These are phyloP conservation scores for Myiotriccus ornatus DNA, from an alignment of 2,797 vertebrate species.

Conservation along the genomic window DNA sequence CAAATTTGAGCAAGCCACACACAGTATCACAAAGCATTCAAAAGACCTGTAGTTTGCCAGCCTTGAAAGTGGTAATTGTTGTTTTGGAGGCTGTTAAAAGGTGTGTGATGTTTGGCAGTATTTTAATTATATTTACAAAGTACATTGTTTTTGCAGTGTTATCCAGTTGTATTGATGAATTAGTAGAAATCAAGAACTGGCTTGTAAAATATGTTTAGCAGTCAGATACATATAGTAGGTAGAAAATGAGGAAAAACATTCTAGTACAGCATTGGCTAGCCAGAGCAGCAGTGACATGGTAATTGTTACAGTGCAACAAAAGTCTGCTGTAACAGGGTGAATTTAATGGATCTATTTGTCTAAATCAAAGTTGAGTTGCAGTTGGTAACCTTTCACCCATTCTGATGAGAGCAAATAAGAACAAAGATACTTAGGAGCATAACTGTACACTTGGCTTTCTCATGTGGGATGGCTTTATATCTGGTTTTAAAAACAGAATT, in stretches of 20 bases:
- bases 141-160: neutral
- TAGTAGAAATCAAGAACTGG: neutral
- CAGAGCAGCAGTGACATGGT: neutral
- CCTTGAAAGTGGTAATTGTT: neutral
- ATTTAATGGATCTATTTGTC: neutral
- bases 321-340: neutral
- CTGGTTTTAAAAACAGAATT: neutral
- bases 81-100: neutral
- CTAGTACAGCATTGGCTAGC: fast-evolving
- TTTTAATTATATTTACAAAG: neutral
- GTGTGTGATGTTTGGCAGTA: neutral
- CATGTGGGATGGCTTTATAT: neutral
- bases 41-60: neutral
- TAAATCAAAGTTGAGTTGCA: neutral
- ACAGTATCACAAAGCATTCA: neutral
- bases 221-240: neutral
- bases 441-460: neutral
- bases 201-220: neutral
- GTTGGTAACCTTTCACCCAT: neutral
- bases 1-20: neutral
- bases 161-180: neutral
- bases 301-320: neutral
- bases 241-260: neutral
- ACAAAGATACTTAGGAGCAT: neutral
- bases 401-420: neutral